A percentile compares a stretch with the other conserved stretches of the same genome.
Evolutionary conservation across 2,797 vertebrate species (phyloP).

Genomic region (Apodemus agrarius): DNA sequence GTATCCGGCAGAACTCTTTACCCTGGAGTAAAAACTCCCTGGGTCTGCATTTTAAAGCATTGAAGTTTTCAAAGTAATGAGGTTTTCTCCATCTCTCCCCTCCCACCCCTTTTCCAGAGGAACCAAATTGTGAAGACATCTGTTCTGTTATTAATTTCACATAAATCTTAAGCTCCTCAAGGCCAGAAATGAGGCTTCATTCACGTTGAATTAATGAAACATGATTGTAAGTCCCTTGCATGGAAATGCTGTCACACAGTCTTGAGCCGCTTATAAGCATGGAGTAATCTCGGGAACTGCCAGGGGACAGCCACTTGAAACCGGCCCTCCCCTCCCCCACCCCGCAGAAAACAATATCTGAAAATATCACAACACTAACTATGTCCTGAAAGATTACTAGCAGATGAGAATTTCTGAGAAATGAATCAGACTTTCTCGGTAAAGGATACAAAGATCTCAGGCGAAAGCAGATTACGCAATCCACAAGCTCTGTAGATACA

Average conservation of each 20-base stretch:
- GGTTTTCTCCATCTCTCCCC: conserved; percentile 83
- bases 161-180: conserved; percentile 98
- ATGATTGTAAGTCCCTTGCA: conserved; percentile 97
- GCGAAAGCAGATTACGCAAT: conserved; percentile 86
- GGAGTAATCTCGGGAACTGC: conserved; percentile 95
- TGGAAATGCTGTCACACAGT: conserved; percentile 96
- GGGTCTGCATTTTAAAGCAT: conserved; percentile 89
- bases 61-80: conserved; percentile 93
- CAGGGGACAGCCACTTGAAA: conserved; percentile 94
- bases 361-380: conserved; percentile 94
- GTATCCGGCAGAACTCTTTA: conserved; percentile 89
- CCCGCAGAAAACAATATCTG: conserved; percentile 93
- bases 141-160: conserved; percentile 99
- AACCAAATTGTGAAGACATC: conserved; percentile 96
- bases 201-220: conserved; percentile 99
- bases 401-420: conserved; percentile 90
- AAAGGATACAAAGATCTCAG: conserved; percentile 87
- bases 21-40: conserved; percentile 88
- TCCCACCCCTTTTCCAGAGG: conserved; percentile 89
- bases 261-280: conserved; percentile 97
- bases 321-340: conserved; percentile 82
- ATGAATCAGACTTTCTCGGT: conserved; percentile 90
- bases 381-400: conserved; percentile 92
- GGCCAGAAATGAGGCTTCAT: conserved; percentile 97
- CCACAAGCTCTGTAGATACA: conserved; percentile 64